phyloP scores from a whole-genome alignment of 2,797 vertebrate genomes.

The Mustela erminea region DNA sequence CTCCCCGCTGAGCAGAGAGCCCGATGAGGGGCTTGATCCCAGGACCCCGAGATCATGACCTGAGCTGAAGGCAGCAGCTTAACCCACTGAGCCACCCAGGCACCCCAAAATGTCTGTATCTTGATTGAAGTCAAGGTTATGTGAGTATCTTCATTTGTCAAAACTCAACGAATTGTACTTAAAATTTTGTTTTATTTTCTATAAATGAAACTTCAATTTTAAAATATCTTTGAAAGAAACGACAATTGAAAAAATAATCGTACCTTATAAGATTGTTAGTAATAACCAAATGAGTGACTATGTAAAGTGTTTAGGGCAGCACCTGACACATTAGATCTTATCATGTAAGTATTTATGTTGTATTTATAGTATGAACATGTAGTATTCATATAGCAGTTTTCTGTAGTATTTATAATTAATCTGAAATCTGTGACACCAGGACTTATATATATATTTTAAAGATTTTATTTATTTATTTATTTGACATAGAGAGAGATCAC shows the following conservation, averaged over 20 bases:
- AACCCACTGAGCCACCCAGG: no score
- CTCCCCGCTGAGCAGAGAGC: no score
- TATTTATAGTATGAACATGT: background rate
- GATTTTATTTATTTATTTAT: no score
- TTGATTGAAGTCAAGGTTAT: background rate
- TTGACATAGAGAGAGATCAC: no score
- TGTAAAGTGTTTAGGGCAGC: background rate
- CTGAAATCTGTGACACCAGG: slow-evolving; percentile 13
- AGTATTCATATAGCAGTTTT: background rate
- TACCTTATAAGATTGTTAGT: background rate
- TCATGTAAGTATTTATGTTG: background rate
- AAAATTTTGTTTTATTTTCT: slow-evolving; percentile 10
- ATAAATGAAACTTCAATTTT: slow-evolving; percentile 24
- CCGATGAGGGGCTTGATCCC: no score
- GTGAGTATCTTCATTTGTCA: background rate
- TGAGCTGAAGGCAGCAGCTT: no score
- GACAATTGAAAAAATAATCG: slow-evolving; percentile 18
- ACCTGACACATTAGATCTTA: background rate
- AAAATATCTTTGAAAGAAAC: slow-evolving; percentile 59
- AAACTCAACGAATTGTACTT: background rate
- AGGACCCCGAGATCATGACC: no score
- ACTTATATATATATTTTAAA: background rate
- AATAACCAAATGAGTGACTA: slow-evolving; percentile 31
- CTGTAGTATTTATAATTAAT: slow-evolving; percentile 41
- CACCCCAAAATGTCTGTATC: background rate